Base-by-base conservation (phyloP, 2,113 vertebrate species). In the Tupaia tana region DNA sequence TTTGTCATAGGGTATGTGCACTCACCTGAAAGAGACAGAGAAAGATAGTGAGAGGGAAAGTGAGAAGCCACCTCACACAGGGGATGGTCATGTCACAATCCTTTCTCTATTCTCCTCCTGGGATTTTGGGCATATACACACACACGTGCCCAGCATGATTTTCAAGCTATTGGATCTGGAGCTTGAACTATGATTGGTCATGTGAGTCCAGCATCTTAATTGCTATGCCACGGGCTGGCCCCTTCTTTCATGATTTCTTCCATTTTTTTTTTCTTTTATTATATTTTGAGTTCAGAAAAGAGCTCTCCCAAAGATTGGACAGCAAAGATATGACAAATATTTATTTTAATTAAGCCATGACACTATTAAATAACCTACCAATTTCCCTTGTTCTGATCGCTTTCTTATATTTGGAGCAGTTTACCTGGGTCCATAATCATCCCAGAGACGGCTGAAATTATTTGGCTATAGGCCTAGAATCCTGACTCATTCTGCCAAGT, bases 301-400 rank as follows among this genome's bases (percentile, higher is more conserved):
- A 85, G 15, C 2, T 82, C 4, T 13, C 63, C 18, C 61, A 58
- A 83, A 43, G 43, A 43, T 43, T 43, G 43, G 43, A 43, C 43
- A 43, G 15, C 19, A 86, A 70, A 90, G 3, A 69, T 0, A 85
- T 9, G 7, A 54, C 2, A 94, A 82, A 78, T 54, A 25, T 6
- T 91, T 15, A 34, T 86, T 78, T 82, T 77, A 93, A 73, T 69
- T 19, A n/a, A 93, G 2, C 96, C 85, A 69, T 78, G 14, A 92
- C 8, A 74, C 16, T 71, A 78, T 9, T 22, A 84, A 54, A 84
- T 56, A 94, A 69, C 19, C 9, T 4, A 84, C 3, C 6, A 31
- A 73, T 52, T 75, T 86, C 24, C 19, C 89, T 88, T 71, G 3
- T 92, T 80, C 75, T 73, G 19, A 66, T 84, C 15, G 43, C 2